Percentiles rank a stretch among this genome's conserved stretches.
phyloP scores from a whole-genome alignment of 2,113 vertebrate genomes.

The Passer domesticus region DNA sequence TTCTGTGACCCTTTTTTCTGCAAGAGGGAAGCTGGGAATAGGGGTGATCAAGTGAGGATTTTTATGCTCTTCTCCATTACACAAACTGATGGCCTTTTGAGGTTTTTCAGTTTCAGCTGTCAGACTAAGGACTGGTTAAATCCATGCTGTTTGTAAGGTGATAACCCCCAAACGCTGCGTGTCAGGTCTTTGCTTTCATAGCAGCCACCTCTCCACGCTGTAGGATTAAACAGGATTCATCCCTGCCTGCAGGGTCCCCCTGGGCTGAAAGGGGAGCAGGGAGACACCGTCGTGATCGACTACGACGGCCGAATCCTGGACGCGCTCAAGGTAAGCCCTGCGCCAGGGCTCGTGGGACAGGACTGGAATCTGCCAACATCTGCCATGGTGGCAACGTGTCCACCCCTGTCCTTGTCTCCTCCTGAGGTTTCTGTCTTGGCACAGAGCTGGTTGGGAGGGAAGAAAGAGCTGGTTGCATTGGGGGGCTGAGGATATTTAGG shows the following conservation, averaged over 20 bases:
- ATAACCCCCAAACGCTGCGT: not conserved
- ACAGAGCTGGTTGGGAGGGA: not conserved
- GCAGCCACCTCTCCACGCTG: not conserved
- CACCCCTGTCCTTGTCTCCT: not conserved
- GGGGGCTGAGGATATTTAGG: not conserved
- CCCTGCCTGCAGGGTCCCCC: constrained; percentile 65
- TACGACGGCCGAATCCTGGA: constrained; percentile 90
- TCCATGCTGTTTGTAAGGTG: not conserved
- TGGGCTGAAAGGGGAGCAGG: constrained; percentile 78
- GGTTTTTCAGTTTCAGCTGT: not conserved
- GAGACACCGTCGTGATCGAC: constrained; percentile 87
- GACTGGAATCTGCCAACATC: not conserved
- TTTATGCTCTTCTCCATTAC: not conserved
- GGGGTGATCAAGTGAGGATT: not conserved
- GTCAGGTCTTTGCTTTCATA: not conserved
- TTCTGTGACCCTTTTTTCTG: not conserved
- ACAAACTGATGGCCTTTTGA: not conserved
- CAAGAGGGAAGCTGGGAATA: not conserved
- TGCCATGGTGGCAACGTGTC: fast-evolving
- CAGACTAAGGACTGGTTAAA: not conserved
- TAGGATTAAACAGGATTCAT: not conserved
- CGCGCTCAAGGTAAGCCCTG: constrained; percentile 82
- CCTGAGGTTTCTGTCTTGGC: not conserved
- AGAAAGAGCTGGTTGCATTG: not conserved
- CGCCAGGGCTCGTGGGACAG: not conserved